Evolutionary conservation across 2,797 vertebrate species (phyloP).

Genomic region (Tympanoctomys barrerae): DNA sequence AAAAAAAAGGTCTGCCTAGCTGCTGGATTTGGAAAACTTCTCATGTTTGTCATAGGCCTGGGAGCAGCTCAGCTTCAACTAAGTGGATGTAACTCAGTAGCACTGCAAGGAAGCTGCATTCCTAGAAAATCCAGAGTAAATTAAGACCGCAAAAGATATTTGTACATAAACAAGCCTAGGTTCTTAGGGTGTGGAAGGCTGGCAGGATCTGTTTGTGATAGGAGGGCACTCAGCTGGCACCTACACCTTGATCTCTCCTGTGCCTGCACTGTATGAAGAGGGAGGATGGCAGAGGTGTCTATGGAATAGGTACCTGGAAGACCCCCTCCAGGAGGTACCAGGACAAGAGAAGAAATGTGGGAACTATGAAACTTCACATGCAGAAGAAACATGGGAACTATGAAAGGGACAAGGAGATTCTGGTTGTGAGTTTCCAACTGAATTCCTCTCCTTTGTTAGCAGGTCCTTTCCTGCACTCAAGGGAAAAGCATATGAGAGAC

Average conservation of each 20-base stretch:
- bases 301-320: slow-evolving; percentile 89
- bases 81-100: background rate
- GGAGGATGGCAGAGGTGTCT: slow-evolving; percentile 86
- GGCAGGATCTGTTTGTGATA: background rate
- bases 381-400: slow-evolving; percentile 88
- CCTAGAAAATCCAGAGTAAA: background rate
- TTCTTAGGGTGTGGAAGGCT: fast-evolving
- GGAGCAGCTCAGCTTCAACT: background rate
- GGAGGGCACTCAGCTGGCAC: background rate
- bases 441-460: background rate
- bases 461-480: too few relatives aligned
- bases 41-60: background rate
- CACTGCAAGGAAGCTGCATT: background rate
- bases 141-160: background rate
- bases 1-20: background rate
- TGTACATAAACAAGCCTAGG: background rate
- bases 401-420: slow-evolving; percentile 88
- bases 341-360: slow-evolving; percentile 88
- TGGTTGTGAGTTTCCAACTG: background rate
- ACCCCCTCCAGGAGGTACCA: slow-evolving; percentile 87
- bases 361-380: slow-evolving; percentile 85
- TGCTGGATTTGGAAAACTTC: background rate
- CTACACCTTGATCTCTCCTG: fast-evolving
- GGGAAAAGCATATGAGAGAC: background rate
- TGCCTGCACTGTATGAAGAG: slow-evolving; percentile 82